Evolutionary conservation across 64 coral and sea anemone genomes (phyloP), one percentile per base, ranked within the genome.

Genomic region (Pachyseris speciosa): DNA sequence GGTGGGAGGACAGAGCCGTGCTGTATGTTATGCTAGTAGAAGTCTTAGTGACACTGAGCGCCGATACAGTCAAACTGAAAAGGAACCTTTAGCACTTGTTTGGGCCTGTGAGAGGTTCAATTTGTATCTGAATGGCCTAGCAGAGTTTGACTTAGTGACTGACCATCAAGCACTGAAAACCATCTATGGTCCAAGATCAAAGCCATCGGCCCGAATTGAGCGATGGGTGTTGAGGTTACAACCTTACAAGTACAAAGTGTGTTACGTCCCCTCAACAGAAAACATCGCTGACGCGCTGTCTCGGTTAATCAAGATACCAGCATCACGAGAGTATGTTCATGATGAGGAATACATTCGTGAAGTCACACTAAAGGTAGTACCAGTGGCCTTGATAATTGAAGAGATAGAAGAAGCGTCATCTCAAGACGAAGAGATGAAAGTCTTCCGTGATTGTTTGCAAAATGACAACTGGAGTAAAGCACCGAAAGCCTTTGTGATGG

Each of bases 1-100:
- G 3, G 27, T 76, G 6, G 9, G 49, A 1, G 31, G 31, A 3
- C 19, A 33, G 20, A 72, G 67, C 59, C 22, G 24, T 28, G 29
- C 22, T 17, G 44, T 90, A 10, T 40, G 75, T 1, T 83, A 91
- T 37, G 41, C 87, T 7, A 90, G 87, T 17, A n/a, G 88, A 17
- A 51, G 42, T 51, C 43, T 83, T 3, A 77, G n/a, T n/a, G n/a
- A n/a, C n/a, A n/a, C n/a, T n/a, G n/a, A n/a, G n/a, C n/a, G n/a
- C n/a, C n/a, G n/a, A n/a, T n/a, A n/a, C n/a, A n/a, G n/a, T n/a
- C n/a, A n/a, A n/a, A n/a, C n/a, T n/a, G 60, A 74, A 74, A 67
- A 30, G 45, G 20, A 33, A 67, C 34, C 70, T n/a, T 24, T 74
- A 40, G 40, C 70, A 9, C 41, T 74, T 9, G 70, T 42, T 7